These are phyloP conservation scores for Thalassarche chlororhynchos DNA, from an alignment of 2,113 vertebrate species.

Conservation along the genomic window DNA sequence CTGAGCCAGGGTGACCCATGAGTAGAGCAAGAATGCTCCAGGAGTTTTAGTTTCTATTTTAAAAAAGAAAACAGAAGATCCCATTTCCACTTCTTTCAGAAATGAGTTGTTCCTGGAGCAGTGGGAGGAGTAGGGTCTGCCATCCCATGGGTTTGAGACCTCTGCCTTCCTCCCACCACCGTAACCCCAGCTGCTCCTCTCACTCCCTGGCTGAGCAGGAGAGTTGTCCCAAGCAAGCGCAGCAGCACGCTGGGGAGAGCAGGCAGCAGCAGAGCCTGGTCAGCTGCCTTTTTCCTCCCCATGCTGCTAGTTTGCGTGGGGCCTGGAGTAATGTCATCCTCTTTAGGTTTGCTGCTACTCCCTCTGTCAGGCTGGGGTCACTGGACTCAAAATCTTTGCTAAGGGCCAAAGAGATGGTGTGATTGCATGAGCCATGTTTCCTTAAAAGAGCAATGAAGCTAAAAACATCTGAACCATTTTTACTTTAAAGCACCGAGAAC, in stretches of 20 bases:
- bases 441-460: not conserved
- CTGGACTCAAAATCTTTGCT: not conserved
- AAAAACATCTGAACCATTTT: not conserved
- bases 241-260: not conserved
- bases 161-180: not conserved
- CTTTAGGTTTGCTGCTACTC: not conserved
- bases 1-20: not conserved
- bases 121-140: not conserved
- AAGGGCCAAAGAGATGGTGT: not conserved
- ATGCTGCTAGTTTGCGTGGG: not conserved
- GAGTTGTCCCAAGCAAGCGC: not conserved
- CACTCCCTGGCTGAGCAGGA: not conserved
- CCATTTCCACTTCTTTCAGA: not conserved
- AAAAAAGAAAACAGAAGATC: not conserved
- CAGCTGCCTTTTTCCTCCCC: not conserved
- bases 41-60: not conserved
- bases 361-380: not conserved
- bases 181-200: not conserved
- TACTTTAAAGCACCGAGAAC: not conserved
- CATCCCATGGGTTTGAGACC: not conserved
- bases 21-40: not conserved
- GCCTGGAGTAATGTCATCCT: not conserved
- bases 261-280: not conserved
- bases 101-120: not conserved
- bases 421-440: not conserved